These are phyloP conservation scores for Tenodera sinensis DNA, from an alignment of 2,888 invertebrate species.

Conservation along the genomic window DNA sequence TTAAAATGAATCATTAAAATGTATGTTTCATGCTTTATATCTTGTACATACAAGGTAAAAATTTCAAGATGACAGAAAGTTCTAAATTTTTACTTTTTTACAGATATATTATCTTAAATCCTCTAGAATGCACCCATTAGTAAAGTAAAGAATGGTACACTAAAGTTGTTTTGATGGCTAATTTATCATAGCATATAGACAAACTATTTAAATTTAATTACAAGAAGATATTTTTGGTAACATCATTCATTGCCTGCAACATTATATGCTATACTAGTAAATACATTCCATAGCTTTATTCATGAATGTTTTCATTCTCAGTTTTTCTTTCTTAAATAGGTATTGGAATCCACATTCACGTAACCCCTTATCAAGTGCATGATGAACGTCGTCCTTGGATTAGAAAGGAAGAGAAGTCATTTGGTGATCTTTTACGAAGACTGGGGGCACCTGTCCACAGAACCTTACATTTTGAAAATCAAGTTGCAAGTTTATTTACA, in stretches of 20 bases:
- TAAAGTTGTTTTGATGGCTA: no score
- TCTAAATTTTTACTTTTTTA: no score
- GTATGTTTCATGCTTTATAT: no score
- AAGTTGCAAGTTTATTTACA: slow-evolving; percentile 57
- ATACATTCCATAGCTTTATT: slow-evolving; percentile 1
- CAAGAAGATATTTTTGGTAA: no score
- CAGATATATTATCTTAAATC: no score
- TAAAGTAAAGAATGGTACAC: no score
- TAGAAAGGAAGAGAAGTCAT: slow-evolving; percentile 73
- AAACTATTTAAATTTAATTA: no score
- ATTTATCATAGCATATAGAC: no score
- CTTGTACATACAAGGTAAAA: no score
- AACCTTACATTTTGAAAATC: slow-evolving; percentile 59
- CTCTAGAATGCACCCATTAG: no score
- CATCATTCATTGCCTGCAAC: not conserved
- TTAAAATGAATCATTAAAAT: no score
- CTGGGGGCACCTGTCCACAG: slow-evolving; percentile 64
- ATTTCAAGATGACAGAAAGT: no score
- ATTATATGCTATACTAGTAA: not conserved
- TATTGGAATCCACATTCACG: slow-evolving; percentile 71
- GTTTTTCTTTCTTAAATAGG: slow-evolving; percentile 45
- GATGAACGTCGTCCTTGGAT: slow-evolving; percentile 82
- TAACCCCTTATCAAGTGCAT: slow-evolving; percentile 86
- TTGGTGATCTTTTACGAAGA: slow-evolving; percentile 62
- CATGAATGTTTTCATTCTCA: not conserved